Percentiles rank a stretch among this genome's conserved stretches.
Conservation (phyloP, 2,113 vertebrate species). For the Bothrops jararaca region DNA sequence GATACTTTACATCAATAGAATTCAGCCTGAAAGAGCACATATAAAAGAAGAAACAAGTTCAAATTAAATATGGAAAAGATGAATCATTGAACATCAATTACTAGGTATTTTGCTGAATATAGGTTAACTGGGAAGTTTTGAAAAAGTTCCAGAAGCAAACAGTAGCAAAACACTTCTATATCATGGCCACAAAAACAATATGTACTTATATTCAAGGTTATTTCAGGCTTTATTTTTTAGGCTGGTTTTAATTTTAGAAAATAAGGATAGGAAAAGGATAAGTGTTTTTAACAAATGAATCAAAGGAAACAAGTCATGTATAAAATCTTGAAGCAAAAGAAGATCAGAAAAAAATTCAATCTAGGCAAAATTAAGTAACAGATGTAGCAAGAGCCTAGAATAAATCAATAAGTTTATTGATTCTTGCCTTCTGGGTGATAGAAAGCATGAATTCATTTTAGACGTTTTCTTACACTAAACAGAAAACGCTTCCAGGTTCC, state of each 20-base stretch:
- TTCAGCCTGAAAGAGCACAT: conserved; percentile 76
- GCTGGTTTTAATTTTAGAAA: neutral
- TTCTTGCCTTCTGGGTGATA: neutral
- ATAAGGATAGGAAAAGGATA: neutral
- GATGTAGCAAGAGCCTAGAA: neutral
- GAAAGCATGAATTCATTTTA: neutral
- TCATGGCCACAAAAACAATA: neutral
- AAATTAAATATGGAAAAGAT: neutral
- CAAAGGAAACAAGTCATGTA: neutral
- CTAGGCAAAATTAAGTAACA: neutral
- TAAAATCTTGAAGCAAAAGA: neutral
- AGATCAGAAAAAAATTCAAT: neutral
- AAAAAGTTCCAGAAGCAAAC: neutral
- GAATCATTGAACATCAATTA: neutral
- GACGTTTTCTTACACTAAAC: neutral
- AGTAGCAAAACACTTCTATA: neutral
- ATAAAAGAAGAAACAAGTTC: conserved; percentile 9
- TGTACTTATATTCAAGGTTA: neutral
- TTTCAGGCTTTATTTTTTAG: neutral
- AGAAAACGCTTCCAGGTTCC: neutral
- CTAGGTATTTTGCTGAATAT: neutral
- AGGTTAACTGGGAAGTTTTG: neutral
- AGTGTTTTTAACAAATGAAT: neutral
- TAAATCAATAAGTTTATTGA: neutral
- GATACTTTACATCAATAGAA: conserved; percentile 95